Evolutionary conservation across 2,797 vertebrate genomes (phyloP).

Genomic region (Pseudochirops corinnae): DNA sequence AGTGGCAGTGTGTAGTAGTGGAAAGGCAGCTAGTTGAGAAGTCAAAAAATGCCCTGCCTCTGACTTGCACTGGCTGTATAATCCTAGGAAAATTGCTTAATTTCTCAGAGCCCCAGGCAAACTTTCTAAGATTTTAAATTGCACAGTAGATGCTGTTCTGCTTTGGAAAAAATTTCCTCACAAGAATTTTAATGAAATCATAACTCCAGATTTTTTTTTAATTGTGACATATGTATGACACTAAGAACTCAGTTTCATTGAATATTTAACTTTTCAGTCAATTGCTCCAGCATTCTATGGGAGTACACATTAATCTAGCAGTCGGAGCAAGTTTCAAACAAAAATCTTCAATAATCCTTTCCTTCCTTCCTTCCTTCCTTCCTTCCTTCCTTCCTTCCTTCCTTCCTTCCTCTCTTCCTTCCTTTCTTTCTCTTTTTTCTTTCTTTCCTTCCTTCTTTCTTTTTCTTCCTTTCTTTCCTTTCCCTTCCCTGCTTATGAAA

Average conservation of each 20-base stretch:
- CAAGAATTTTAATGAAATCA: not conserved
- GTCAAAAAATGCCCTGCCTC: not conserved
- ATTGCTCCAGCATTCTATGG: not conserved
- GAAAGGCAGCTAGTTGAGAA: not conserved
- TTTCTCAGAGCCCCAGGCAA: not conserved
- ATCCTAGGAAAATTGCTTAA: not conserved
- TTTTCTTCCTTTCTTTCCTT: no score
- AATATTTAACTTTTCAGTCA: not conserved
- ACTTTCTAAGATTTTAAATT: not conserved
- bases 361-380: no score
- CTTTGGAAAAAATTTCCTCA: not conserved
- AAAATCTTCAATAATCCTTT: not conserved
- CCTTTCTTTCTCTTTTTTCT: no score
- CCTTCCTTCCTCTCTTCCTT: no score
- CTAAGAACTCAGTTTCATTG: not conserved
- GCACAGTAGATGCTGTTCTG: not conserved
- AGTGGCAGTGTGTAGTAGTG: not conserved
- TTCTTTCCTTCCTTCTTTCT: no score
- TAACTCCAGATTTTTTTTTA: not conserved
- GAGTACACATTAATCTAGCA: not conserved
- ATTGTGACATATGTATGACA: not conserved
- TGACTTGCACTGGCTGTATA: not conserved
- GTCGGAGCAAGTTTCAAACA: not conserved
- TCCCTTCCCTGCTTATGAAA: no score
- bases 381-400: no score